These are phyloP conservation scores for Papilio xuthus DNA, from an alignment of 1,140 invertebrate species.

Conservation along the genomic window DNA sequence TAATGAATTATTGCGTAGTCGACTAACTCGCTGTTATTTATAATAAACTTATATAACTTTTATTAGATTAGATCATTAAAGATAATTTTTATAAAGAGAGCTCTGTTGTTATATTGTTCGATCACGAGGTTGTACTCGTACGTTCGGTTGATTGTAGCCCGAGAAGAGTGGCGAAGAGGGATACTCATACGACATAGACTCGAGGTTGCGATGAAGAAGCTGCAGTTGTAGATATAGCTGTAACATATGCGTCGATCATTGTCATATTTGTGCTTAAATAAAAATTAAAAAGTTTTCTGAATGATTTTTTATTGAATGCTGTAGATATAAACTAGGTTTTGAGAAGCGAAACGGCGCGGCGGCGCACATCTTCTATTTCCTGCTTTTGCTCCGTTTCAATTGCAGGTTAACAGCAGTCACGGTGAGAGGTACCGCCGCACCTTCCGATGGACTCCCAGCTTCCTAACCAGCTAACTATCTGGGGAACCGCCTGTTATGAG, in stretches of 20 bases:
- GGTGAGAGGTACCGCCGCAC: too few relatives aligned
- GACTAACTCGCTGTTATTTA: constrained; percentile 47
- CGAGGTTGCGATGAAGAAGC: constrained; percentile 47
- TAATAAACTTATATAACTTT: constrained; percentile 44
- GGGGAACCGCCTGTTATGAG: too few relatives aligned
- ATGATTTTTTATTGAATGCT: constrained; percentile 55
- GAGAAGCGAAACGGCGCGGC: constrained; percentile 34
- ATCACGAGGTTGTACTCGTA: constrained; percentile 63
- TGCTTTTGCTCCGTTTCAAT: constrained; percentile 61
- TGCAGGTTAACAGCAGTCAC: constrained; percentile 51
- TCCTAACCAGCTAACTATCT: too few relatives aligned
- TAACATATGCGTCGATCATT: constrained; percentile 73
- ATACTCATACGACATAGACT: too few relatives aligned
- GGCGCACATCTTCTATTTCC: constrained; percentile 71
- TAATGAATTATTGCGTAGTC: constrained; percentile 50
- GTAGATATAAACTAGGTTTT: constrained; percentile 22
- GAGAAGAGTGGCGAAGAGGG: too few relatives aligned
- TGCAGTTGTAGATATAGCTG: constrained; percentile 65
- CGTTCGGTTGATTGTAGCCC: too few relatives aligned
- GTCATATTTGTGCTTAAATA: constrained; percentile 78
- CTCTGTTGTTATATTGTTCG: constrained; percentile 42
- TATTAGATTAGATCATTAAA: constrained; percentile 45
- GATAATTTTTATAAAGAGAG: constrained; percentile 41
- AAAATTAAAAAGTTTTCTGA: constrained; percentile 59
- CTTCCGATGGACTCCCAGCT: too few relatives aligned